Conservation (phyloP, 2,797 vertebrate genomes). For the Crenichthys baileyi region DNA sequence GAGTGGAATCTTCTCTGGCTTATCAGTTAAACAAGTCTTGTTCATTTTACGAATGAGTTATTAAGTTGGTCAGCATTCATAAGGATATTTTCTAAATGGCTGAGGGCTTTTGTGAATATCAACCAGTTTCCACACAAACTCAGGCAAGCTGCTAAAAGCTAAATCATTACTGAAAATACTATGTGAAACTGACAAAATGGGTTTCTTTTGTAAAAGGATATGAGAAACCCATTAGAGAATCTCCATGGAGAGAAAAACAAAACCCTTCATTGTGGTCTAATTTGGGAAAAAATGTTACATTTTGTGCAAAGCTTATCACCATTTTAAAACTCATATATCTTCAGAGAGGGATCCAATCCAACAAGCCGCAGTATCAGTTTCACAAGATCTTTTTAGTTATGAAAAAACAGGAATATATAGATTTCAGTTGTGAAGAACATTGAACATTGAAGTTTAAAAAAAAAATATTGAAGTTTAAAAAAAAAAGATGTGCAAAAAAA, state of each 20-base stretch:
- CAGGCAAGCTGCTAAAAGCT: conserved; percentile 11
- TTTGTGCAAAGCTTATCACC: conserved; percentile 46
- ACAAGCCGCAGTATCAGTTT: conserved; percentile 36
- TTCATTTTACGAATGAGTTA: conserved; percentile 28
- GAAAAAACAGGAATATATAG: conserved; percentile 8
- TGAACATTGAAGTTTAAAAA: not conserved
- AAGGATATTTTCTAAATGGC: conserved; percentile 23
- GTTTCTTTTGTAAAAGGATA: conserved; percentile 24
- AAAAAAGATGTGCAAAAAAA: not conserved
- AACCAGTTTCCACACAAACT: conserved; percentile 49
- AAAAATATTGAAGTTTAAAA: not conserved
- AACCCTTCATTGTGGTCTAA: not conserved
- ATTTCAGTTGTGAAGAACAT: not conserved
- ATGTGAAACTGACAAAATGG: conserved; percentile 8
- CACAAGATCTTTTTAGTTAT: conserved; percentile 34
- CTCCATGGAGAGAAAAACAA: conserved; percentile 1
- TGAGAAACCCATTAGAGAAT: conserved; percentile 14
- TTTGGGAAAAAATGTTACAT: conserved; percentile 17
- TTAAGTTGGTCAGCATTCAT: conserved; percentile 21
- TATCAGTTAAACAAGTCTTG: conserved; percentile 40
- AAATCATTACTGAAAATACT: conserved; percentile 32
- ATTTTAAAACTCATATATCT: conserved; percentile 48
- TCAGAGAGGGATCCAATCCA: conserved; percentile 20
- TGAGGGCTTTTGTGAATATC: conserved; percentile 19
- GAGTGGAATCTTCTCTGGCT: conserved; percentile 33